Percentiles rank a stretch among this genome's conserved stretches.
phyloP scores from a whole-genome alignment of 1,140 invertebrate genomes.

The Procambarus virginalis region DNA sequence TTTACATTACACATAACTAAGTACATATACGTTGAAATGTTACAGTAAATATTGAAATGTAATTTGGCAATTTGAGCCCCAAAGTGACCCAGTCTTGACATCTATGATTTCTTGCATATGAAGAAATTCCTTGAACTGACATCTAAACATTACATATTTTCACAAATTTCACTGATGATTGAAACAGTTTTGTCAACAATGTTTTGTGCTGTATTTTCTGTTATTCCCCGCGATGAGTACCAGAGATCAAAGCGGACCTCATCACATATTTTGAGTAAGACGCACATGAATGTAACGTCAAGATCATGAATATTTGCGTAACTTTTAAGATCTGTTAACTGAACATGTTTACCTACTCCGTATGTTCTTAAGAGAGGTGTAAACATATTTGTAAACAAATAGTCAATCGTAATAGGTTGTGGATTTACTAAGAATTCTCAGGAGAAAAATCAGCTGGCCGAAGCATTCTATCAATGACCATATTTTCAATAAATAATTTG shows the following conservation, averaged over 20 bases:
- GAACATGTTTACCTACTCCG: neutral
- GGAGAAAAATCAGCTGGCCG: neutral
- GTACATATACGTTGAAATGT: too few relatives aligned
- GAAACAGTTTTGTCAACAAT: neutral
- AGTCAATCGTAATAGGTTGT: neutral
- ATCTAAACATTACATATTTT: too few relatives aligned
- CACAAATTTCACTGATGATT: neutral
- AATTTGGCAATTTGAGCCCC: too few relatives aligned
- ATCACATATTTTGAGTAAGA: neutral
- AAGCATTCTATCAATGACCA: neutral
- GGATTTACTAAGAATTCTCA: neutral
- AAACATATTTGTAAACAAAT: neutral
- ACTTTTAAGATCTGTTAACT: neutral
- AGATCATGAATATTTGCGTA: neutral
- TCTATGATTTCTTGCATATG: too few relatives aligned
- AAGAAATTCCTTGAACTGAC: too few relatives aligned
- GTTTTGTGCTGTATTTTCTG: neutral
- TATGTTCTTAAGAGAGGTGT: neutral
- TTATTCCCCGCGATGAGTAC: neutral
- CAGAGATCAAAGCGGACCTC: neutral
- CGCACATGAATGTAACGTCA: neutral
- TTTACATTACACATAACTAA: too few relatives aligned
- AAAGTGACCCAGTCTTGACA: too few relatives aligned
- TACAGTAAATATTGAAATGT: too few relatives aligned
- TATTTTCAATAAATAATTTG: neutral